A percentile compares a stretch with the other conserved stretches of the same genome.
These are phyloP conservation scores for Parapristionchus giblindavisi DNA, from an alignment of 2,888 invertebrate genomes.

Conservation along the genomic window DNA sequence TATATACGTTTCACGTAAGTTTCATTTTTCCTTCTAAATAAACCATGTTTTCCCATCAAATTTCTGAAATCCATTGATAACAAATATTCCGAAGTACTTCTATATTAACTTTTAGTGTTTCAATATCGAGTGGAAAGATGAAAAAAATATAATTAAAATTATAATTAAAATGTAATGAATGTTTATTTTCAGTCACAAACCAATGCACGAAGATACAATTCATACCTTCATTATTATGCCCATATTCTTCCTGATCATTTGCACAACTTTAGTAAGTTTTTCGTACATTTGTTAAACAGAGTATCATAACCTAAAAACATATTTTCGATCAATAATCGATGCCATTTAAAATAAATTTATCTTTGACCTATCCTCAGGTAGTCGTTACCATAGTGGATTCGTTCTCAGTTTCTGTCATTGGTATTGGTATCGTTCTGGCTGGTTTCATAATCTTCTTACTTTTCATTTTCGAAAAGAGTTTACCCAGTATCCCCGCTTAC, in stretches of 20 bases:
- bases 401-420: constrained; percentile 49
- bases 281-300: neutral
- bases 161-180: neutral
- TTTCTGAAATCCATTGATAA: too few species aligned
- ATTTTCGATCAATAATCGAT: neutral
- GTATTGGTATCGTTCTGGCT: constrained; percentile 40
- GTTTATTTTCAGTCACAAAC: constrained; percentile 36
- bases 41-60: neutral
- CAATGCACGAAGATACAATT: constrained; percentile 60
- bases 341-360: neutral
- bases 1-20: constrained; percentile 55
- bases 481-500: constrained; percentile 41
- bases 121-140: too few species aligned
- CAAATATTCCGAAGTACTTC: too few species aligned
- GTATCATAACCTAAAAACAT: neutral
- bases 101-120: too few species aligned
- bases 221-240: constrained; percentile 62
- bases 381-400: constrained; percentile 58
- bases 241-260: constrained; percentile 61
- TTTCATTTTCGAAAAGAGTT: constrained; percentile 43
- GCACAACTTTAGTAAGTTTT: constrained; percentile 44
- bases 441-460: constrained; percentile 46
- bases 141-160: too few species aligned
- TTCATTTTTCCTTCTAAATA: neutral
- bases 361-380: constrained; percentile 35